Conservation (phyloP, 1,140 invertebrate genomes). For the Halotydeus destructor region DNA sequence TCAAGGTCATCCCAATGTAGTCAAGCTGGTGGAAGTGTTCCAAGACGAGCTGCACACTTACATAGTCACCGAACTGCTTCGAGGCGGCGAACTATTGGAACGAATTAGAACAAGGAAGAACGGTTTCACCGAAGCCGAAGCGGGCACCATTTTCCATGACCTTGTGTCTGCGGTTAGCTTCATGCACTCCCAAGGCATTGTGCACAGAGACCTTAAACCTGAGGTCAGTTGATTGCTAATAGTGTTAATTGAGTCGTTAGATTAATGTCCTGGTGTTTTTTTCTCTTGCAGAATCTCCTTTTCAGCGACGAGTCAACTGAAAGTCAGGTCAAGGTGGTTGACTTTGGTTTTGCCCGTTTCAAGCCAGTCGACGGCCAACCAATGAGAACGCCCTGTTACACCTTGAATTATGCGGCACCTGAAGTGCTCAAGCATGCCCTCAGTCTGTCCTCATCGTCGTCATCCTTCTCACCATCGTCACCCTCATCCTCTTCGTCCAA, state of each 20-base stretch:
- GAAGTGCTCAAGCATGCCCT: conserved; percentile 46
- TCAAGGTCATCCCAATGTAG: conserved; percentile 70
- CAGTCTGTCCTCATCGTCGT: background rate
- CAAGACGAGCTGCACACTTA: conserved; percentile 61
- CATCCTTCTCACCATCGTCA: no score
- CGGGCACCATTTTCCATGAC: conserved; percentile 44
- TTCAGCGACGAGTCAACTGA: conserved; percentile 36
- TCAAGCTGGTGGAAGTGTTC: conserved; percentile 55
- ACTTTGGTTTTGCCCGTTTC: conserved; percentile 70
- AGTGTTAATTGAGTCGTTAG: background rate
- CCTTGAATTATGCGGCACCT: conserved; percentile 70
- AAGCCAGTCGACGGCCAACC: conserved; percentile 32
- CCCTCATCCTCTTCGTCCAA: no score
- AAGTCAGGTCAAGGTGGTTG: conserved; percentile 55
- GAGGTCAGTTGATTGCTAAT: conserved; percentile 34
- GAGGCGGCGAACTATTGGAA: conserved; percentile 65
- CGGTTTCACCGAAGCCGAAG: conserved; percentile 44
- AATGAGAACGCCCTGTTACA: conserved; percentile 62
- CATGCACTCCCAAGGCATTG: conserved; percentile 93
- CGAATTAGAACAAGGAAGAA: conserved; percentile 34
- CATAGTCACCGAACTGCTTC: conserved; percentile 61
- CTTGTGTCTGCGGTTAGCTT: conserved; percentile 88
- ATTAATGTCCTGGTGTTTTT: background rate
- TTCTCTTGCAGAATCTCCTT: conserved; percentile 35
- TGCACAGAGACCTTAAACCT: conserved; percentile 97